Base-by-base conservation (phyloP, 2,113 vertebrate genomes). In the Psephotus haematonotus region DNA sequence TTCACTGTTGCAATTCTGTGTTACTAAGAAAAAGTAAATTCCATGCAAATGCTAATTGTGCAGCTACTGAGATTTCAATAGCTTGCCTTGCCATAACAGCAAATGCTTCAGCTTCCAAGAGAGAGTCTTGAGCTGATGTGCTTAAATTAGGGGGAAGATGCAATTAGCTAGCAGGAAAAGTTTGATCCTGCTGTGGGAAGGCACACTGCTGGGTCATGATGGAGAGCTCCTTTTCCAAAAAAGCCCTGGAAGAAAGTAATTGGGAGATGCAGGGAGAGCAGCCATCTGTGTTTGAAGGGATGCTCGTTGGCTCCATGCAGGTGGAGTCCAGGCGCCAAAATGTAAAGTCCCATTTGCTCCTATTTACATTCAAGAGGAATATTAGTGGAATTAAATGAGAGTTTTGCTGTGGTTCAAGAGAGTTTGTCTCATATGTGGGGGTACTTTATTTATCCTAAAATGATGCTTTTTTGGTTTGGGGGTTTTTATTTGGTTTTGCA, bases 241-340 rank as follows among this genome's bases (percentile, higher is more conserved):
- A 52, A 84, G 29, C 25, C 29, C 11, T 55, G 27, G 25, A 74
- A 62, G 29, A 60, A 86, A 20, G 33, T 63, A 88, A n/a, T 1
- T 23, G 17, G 13, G 62, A 53, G 29, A 17, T 1, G 6, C 8
- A 19, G 46, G 41, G 35, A 41, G 75, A 52, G 28, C 28, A 69
- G 25, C 49, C 10, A 5, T 43, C 71, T 81, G 49, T 2, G 3
- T 69, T 75, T 41, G 50, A 31, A 76, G 50, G 64, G 64, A 43
- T 28, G 74, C 41, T 47, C 8, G 14, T 41, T 7, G 10, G 33
- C 46, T 83, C 7, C 49, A 39, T 0, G 0, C 7, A 6, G 19
- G 29, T n/a, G 7, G 9, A 59, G 37, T 47, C 33, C 27, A 15
- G 37, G 15, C 0, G 0, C n/a, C 24, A 39, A 33, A 6, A 46